phyloP scores from a whole-genome alignment of 2,113 vertebrate species.

The Cochlearius cochlearius region DNA sequence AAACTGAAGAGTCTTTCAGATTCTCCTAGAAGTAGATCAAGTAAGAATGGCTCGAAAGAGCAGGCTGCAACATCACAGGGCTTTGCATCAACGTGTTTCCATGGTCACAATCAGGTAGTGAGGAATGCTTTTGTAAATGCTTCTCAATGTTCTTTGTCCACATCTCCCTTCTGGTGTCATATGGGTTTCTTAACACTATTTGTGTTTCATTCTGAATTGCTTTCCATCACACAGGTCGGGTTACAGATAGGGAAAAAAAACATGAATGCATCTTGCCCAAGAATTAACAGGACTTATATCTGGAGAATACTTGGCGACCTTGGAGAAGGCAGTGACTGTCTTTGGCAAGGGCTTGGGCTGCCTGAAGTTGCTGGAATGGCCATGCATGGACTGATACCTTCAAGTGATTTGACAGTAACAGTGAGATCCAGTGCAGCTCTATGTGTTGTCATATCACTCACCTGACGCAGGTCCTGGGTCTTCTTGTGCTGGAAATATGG shows the following conservation, averaged over 20 bases:
- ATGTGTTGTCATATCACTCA: background rate
- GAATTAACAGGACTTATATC: background rate
- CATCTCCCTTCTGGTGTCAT: background rate
- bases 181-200: background rate
- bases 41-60: constrained; percentile 25
- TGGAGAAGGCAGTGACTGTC: background rate
- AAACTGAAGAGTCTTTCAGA: background rate
- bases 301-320: background rate
- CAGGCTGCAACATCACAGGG: background rate
- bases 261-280: background rate
- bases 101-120: constrained; percentile 20
- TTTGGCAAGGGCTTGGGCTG: background rate
- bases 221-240: background rate
- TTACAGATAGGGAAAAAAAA: background rate
- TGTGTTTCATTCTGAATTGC: constrained; percentile 33
- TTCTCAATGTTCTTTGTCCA: background rate
- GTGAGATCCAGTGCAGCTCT: background rate
- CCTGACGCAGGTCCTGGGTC: background rate
- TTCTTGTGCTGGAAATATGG: background rate
- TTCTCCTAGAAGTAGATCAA: background rate
- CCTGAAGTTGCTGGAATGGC: background rate
- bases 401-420: background rate
- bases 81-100: background rate
- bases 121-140: background rate
- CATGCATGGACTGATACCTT: background rate